phyloP scores from a whole-genome alignment of 2,113 vertebrate genomes.

The Chroicocephalus ridibundus region DNA sequence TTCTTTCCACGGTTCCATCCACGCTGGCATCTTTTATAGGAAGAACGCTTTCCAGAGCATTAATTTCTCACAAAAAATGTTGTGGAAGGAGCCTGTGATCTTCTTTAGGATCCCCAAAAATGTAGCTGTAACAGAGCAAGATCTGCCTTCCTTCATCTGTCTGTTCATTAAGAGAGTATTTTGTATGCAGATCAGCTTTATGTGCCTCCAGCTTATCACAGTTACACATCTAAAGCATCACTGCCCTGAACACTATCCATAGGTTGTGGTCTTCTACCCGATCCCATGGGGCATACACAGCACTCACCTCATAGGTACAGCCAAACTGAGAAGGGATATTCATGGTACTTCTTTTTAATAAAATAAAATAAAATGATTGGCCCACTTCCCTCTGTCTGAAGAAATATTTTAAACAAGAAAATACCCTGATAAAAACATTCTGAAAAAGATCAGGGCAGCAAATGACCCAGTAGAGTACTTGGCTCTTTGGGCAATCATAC shows the following conservation, averaged over 20 bases:
- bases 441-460: background rate
- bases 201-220: background rate
- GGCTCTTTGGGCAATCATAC: background rate
- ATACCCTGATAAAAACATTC: background rate
- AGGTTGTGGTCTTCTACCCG: background rate
- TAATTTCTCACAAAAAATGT: background rate
- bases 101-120: background rate
- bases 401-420: background rate
- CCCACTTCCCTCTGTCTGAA: background rate
- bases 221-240: background rate
- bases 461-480: background rate
- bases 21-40: background rate
- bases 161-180: background rate
- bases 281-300: background rate
- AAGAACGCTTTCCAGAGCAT: background rate
- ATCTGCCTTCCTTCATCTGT: background rate
- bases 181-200: background rate
- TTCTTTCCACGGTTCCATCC: background rate
- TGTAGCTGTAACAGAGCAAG: background rate
- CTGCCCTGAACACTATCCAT: background rate
- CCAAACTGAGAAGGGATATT: background rate
- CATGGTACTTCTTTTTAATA: background rate
- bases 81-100: background rate
- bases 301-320: background rate
- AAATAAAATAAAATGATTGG: background rate